Evolutionary conservation across 2,888 invertebrate genomes (phyloP), one percentile per base, ranked within the genome.

Genomic region (Cantharis nigra): DNA sequence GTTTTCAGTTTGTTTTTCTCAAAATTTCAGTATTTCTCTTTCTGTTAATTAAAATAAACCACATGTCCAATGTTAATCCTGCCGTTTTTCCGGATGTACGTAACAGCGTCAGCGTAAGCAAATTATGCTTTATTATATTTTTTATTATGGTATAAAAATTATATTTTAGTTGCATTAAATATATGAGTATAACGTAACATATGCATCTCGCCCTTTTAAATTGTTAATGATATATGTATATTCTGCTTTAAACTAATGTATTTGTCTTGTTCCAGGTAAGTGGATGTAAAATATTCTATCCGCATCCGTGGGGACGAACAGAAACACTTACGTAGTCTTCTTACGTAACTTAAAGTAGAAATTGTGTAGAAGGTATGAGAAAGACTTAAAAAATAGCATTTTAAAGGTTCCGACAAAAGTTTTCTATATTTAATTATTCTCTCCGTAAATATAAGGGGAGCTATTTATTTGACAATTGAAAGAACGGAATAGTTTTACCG

Each of bases 181-280:
- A 67, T 26, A 18, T 23, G 14, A 33, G n/a, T 18, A 69, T 20
- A 70, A 70, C 69, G n/a, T 63, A 33, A 74, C 65, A 71, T 63
- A 72, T 70, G 23, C 71, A 63, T 28, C 71, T 75, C 71, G n/a
- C 72, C 67, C 69, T 69, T 71, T n/a, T 26, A 62, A 72, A 76
- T 75, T 76, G 78, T 78, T 78, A 78, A 78, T 75, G 78, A 78
- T 76, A 74, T 72, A 77, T 78, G 80, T 75, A 75, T 81, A 80
- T 80, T 78, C 75, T 76, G 78, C 79, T 77, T 78, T 80, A 79
- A 79, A 80, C 81, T 82, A 82, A 82, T 82, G 81, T 82, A 79
- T 82, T 82, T 82, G 81, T 82, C 81, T 82, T 82, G 82, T 82
- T 82, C 76, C 82, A 82, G 82, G 82, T 82, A 81, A 82, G 82